phyloP scores from a whole-genome alignment of 2,113 vertebrate species.

The Crotalus horridus region DNA sequence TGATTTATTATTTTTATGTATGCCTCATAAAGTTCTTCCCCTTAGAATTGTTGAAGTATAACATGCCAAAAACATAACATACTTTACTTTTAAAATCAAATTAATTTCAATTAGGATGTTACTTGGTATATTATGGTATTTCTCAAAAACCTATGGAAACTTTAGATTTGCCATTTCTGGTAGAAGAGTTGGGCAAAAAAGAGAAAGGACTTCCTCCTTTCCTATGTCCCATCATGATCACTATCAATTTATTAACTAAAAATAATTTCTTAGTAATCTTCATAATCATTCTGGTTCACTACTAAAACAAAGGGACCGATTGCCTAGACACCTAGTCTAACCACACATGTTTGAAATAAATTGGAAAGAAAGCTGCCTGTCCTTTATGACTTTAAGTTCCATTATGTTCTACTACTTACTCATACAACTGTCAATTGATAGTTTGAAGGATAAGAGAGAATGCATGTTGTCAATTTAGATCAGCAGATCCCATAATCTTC shows the following conservation, averaged over 20 bases:
- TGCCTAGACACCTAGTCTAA: neutral
- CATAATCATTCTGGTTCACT: neutral
- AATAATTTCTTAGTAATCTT: no score
- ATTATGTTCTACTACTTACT: neutral
- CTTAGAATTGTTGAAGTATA: conserved; percentile 4
- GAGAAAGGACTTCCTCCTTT: no score
- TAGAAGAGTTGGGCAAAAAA: neutral
- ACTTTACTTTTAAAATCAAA: conserved; percentile 12
- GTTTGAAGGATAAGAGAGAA: no score
- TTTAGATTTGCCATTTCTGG: neutral
- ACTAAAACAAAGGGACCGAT: neutral
- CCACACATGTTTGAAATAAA: neutral
- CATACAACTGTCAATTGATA: neutral
- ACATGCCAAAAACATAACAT: neutral
- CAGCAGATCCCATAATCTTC: neutral
- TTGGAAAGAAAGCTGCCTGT: neutral
- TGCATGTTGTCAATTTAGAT: neutral
- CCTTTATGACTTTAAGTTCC: neutral
- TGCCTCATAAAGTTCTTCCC: conserved; percentile 29
- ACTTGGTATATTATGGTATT: neutral
- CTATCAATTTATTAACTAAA: no score
- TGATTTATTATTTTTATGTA: conserved; percentile 35
- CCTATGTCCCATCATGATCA: no score
- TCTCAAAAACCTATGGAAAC: neutral
- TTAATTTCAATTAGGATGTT: neutral